phyloP scores from a whole-genome alignment of 2,797 vertebrate genomes.

The Anguilla pacifica region DNA sequence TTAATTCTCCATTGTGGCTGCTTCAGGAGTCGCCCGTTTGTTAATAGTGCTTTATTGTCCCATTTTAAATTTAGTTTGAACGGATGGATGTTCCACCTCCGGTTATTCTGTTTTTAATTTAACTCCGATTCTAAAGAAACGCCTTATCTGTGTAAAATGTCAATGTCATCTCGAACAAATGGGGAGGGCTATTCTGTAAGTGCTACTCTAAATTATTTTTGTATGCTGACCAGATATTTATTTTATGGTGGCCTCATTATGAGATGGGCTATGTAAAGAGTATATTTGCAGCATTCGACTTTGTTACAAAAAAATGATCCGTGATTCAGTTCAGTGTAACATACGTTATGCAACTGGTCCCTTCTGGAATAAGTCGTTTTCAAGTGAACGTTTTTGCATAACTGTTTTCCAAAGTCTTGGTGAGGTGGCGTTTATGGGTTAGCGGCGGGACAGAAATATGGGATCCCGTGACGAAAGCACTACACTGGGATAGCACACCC shows the following conservation, averaged over 20 bases:
- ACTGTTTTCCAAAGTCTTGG: background rate
- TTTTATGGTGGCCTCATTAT: constrained; percentile 34
- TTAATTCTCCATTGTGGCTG: constrained; percentile 9
- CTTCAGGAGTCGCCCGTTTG: constrained; percentile 31
- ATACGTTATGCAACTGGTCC: background rate
- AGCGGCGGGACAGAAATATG: too few species aligned
- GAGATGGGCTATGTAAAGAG: constrained; percentile 27
- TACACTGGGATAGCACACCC: background rate
- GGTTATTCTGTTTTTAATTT: constrained; percentile 64
- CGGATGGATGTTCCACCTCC: constrained; percentile 27
- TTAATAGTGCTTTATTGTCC: background rate
- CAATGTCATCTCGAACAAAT: constrained; percentile 15
- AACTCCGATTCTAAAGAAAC: background rate
- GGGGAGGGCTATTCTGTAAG: background rate
- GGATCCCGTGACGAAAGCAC: background rate
- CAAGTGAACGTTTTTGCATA: background rate
- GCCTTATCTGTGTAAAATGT: constrained; percentile 31
- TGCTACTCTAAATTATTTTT: constrained; percentile 45
- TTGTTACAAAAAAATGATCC: constrained; percentile 6
- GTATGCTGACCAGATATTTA: constrained; percentile 45
- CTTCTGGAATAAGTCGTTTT: constrained; percentile 3
- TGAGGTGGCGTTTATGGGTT: background rate
- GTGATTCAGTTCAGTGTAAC: background rate
- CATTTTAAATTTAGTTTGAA: constrained; percentile 18
- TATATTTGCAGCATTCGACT: constrained; percentile 7